These are phyloP conservation scores for Serranus cabrilla DNA, from an alignment of 2,797 vertebrate genomes.

Conservation along the genomic window DNA sequence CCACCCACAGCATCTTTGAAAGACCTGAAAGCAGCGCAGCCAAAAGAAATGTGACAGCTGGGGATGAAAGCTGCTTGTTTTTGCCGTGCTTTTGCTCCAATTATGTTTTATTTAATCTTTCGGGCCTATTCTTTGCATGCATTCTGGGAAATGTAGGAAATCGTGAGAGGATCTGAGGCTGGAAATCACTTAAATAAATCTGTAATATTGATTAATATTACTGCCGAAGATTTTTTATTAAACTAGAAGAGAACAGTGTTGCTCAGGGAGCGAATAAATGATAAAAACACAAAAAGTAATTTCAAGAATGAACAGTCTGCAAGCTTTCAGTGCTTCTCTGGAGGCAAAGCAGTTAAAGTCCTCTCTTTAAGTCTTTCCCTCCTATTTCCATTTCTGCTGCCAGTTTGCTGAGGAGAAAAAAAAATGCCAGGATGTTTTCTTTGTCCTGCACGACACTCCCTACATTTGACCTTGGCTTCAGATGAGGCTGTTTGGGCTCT, in stretches of 20 bases:
- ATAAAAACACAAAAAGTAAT: neutral
- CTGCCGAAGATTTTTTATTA: neutral
- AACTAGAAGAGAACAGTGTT: neutral
- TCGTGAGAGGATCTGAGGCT: neutral
- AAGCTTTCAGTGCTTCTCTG: slow-evolving; percentile 22
- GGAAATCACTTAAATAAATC: neutral
- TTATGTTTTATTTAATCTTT: slow-evolving; percentile 8
- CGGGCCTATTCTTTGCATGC: neutral
- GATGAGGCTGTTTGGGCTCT: slow-evolving; percentile 32
- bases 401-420: slow-evolving; percentile 45
- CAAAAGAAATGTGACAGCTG: slow-evolving; percentile 7
- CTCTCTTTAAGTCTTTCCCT: slow-evolving; percentile 12
- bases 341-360: slow-evolving; percentile 14
- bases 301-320: neutral
- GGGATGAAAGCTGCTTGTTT: slow-evolving; percentile 25
- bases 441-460: slow-evolving; percentile 54
- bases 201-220: neutral
- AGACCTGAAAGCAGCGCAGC: slow-evolving; percentile 24
- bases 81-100: neutral
- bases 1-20: slow-evolving; percentile 19
- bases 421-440: slow-evolving; percentile 64
- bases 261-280: neutral
- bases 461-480: slow-evolving; percentile 62
- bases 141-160: slow-evolving; percentile 7
- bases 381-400: slow-evolving; percentile 58